Evolutionary conservation across 2,888 invertebrate species (phyloP).

Genomic region (Eustalomyia histrio): DNA sequence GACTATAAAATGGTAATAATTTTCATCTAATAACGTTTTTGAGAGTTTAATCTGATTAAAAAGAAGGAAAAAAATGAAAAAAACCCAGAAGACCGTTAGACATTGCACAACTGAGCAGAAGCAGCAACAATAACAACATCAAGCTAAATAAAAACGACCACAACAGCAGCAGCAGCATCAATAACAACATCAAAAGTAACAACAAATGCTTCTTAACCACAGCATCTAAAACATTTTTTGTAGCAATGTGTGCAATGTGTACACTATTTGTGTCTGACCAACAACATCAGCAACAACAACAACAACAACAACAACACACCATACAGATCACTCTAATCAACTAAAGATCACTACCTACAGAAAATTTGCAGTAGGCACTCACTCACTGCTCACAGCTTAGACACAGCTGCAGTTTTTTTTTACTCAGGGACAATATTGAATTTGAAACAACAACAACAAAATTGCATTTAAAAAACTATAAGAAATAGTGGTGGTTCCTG

Average conservation of each 20-base stretch:
- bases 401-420: constrained; percentile 51
- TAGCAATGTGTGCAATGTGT: constrained; percentile 43
- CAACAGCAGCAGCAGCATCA: constrained; percentile 30
- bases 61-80: constrained; percentile 43
- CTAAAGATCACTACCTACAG: constrained; percentile 63
- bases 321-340: constrained; percentile 64
- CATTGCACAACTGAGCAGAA: constrained; percentile 46
- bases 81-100: constrained; percentile 56
- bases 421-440: constrained; percentile 62
- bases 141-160: constrained; percentile 35
- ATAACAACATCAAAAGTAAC: constrained; percentile 19
- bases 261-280: constrained; percentile 40
- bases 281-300: constrained; percentile 36
- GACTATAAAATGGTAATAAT: constrained; percentile 65
- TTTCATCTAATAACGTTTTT: constrained; percentile 66
- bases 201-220: constrained; percentile 30
- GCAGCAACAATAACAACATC: constrained; percentile 34
- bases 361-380: constrained; percentile 58
- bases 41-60: constrained; percentile 65
- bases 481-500: constrained; percentile 64
- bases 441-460: constrained; percentile 24
- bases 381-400: constrained; percentile 46
- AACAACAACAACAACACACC: constrained; percentile 38
- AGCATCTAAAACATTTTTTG: constrained; percentile 52
- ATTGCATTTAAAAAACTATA: constrained; percentile 31